phyloP scores from a whole-genome alignment of 2,888 invertebrate genomes.

The Tenthredo distinguenda region DNA sequence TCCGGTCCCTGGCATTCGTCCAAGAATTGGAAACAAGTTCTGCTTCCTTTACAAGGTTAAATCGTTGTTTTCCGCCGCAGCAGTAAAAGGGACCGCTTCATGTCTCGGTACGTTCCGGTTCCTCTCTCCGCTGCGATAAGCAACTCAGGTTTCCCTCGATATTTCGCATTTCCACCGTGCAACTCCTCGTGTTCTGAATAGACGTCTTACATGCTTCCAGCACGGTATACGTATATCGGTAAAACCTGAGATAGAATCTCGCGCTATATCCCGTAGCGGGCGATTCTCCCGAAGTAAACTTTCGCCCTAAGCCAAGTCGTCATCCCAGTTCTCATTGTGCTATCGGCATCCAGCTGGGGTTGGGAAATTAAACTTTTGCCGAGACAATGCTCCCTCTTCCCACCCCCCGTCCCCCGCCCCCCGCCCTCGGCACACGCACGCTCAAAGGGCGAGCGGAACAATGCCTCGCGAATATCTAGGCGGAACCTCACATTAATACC shows the following conservation, averaged over 20 bases:
- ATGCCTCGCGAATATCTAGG: slow-evolving; percentile 38
- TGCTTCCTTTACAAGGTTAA: slow-evolving; percentile 6
- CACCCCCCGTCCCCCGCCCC: not conserved
- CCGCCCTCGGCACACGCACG: slow-evolving; percentile 29
- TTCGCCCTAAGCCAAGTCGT: slow-evolving; percentile 39
- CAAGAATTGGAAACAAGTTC: slow-evolving; percentile 39
- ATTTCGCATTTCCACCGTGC: not conserved
- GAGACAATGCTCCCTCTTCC: slow-evolving; percentile 36
- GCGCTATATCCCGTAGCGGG: not conserved
- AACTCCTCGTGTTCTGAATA: not conserved
- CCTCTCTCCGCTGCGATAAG: not conserved
- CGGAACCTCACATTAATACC: slow-evolving; percentile 42
- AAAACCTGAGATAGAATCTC: not conserved
- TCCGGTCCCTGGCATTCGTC: slow-evolving; percentile 14
- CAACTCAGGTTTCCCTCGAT: not conserved
- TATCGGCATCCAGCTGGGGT: slow-evolving; percentile 49
- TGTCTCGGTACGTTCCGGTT: not conserved
- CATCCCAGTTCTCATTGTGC: slow-evolving; percentile 45
- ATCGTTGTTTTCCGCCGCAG: not conserved
- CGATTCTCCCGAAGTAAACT: slow-evolving; percentile 36
- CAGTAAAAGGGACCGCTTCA: not conserved
- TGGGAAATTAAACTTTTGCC: slow-evolving; percentile 49
- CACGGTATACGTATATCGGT: not conserved
- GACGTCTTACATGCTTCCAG: not conserved
- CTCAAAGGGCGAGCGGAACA: slow-evolving; percentile 33